Conservation (phyloP, 2,888 invertebrate species). For the Nomada ruficornis region DNA sequence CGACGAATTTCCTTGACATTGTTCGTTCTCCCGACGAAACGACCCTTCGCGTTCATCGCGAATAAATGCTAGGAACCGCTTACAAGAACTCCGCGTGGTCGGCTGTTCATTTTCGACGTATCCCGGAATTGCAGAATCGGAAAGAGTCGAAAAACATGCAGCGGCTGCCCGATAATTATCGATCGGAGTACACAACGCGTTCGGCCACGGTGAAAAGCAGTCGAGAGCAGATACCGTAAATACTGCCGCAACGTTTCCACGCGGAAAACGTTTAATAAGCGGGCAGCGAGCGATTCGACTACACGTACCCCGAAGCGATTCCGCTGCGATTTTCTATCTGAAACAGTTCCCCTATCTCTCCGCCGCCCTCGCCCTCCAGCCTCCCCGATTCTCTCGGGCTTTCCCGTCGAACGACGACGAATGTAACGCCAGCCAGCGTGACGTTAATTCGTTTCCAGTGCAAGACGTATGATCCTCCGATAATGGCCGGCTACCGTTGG, state of each 20-base stretch:
- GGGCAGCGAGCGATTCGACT: conserved; percentile 6
- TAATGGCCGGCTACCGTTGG: conserved; percentile 54
- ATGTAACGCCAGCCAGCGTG: conserved; percentile 60
- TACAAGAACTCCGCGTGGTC: background rate
- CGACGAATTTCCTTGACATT: conserved; percentile 61
- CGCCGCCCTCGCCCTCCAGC: background rate
- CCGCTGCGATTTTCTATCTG: conserved; percentile 35
- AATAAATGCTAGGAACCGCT: conserved; percentile 51
- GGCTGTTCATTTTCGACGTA: too few species aligned
- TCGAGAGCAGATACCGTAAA: conserved; percentile 34
- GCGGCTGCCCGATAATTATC: conserved; percentile 28
- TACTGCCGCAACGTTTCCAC: conserved; percentile 34
- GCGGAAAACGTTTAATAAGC: conserved; percentile 47
- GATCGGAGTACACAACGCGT: conserved; percentile 16
- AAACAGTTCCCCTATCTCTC: conserved; percentile 19
- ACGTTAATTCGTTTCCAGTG: conserved; percentile 70
- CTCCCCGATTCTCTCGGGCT: conserved; percentile 7
- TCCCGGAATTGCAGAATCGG: background rate
- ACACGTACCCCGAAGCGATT: conserved; percentile 24
- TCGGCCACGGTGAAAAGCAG: conserved; percentile 32
- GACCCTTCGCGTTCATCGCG: conserved; percentile 63
- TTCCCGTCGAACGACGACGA: conserved; percentile 35
- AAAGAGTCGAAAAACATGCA: conserved; percentile 4
- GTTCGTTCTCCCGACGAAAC: conserved; percentile 25
- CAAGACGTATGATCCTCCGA: conserved; percentile 69